These are phyloP conservation scores for Enteromius mattozi DNA, from an alignment of 2,797 vertebrate genomes.

Conservation along the genomic window DNA sequence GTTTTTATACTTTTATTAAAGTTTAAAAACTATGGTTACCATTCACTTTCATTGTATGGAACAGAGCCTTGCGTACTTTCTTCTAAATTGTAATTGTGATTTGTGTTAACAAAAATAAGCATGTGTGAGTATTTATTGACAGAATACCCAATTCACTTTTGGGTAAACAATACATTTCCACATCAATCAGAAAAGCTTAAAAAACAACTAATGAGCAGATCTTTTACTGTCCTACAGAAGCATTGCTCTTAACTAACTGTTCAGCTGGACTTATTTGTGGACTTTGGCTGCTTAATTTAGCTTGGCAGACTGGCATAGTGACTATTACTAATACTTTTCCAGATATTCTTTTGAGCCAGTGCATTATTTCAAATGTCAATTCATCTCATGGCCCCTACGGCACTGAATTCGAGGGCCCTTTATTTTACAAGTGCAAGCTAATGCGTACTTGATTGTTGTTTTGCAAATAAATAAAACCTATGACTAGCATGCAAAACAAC, in stretches of 20 bases:
- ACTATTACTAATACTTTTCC: slow-evolving; percentile 16
- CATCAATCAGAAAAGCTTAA: background rate
- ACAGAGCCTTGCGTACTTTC: background rate
- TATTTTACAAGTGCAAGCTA: background rate
- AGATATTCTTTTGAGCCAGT: slow-evolving; percentile 1
- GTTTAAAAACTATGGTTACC: background rate
- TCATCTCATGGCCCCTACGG: background rate
- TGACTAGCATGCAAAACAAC: background rate
- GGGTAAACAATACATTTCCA: background rate
- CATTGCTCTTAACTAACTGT: slow-evolving; percentile 14
- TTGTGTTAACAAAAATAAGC: too few species aligned
- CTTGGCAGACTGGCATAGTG: slow-evolving; percentile 1
- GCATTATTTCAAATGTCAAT: background rate
- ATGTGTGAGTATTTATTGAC: background rate
- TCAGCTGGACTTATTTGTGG: slow-evolving; percentile 14
- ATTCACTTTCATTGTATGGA: background rate
- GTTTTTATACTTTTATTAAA: too few species aligned
- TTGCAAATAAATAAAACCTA: background rate
- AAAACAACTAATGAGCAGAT: background rate
- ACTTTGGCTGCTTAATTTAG: background rate
- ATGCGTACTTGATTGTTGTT: background rate
- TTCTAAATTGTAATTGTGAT: background rate
- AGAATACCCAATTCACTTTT: background rate
- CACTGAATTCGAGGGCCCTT: background rate
- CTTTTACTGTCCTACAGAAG: background rate